These are phyloP conservation scores for Rugalucina vietnamica DNA, from an alignment of 2,888 invertebrate genomes.

Conservation along the genomic window DNA sequence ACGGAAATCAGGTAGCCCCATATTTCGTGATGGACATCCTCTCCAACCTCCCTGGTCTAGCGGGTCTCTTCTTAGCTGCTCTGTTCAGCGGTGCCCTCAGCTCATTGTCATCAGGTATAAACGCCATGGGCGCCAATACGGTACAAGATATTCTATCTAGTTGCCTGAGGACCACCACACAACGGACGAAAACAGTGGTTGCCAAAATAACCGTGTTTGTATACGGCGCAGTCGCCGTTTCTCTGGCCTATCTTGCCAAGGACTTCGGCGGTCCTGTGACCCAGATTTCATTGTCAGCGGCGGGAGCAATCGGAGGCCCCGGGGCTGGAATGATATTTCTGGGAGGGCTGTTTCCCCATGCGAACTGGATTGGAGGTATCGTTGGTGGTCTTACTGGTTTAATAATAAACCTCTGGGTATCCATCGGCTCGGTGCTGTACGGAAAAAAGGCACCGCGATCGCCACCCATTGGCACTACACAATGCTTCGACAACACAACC, in stretches of 20 bases:
- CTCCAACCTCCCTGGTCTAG: conserved; percentile 59
- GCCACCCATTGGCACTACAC: conserved; percentile 29
- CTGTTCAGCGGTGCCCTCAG: conserved; percentile 70
- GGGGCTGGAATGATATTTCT: conserved; percentile 68
- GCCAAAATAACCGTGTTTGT: conserved; percentile 65
- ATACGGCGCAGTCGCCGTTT: conserved; percentile 60
- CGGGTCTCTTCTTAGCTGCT: conserved; percentile 69
- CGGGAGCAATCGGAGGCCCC: conserved; percentile 67
- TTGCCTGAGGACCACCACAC: conserved; percentile 35
- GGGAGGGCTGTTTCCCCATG: conserved; percentile 66
- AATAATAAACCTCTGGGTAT: conserved; percentile 56
- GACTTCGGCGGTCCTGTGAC: conserved; percentile 64
- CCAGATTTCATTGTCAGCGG: conserved; percentile 62
- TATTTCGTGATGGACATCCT: conserved; percentile 66
- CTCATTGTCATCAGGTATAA: conserved; percentile 72
- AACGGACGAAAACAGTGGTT: conserved; percentile 60
- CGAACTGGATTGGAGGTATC: conserved; percentile 62
- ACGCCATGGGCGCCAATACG: conserved; percentile 71
- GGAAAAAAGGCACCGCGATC: conserved; percentile 34
- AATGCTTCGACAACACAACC: background rate
- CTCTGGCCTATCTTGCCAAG: conserved; percentile 62
- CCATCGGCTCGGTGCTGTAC: conserved; percentile 48
- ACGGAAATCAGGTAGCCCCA: conserved; percentile 71
- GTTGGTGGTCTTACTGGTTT: conserved; percentile 51
- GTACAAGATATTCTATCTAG: conserved; percentile 66